phyloP scores from a whole-genome alignment of 1,140 invertebrate genomes.

The Whitmania pigra region DNA sequence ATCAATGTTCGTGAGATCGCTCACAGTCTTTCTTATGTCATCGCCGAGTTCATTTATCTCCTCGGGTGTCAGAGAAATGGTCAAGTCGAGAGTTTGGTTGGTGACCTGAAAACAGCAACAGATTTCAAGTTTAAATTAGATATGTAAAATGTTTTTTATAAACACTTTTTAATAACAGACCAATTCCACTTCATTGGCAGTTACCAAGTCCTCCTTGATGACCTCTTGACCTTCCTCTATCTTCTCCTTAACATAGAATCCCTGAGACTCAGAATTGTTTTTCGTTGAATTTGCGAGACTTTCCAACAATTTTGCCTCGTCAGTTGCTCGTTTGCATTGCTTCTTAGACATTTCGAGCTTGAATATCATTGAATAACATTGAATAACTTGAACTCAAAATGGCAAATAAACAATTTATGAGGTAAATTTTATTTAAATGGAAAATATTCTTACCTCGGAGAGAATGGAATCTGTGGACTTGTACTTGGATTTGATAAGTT shows the following conservation, averaged over 20 bases:
- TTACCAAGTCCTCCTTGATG: background rate
- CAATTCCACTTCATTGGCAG: background rate
- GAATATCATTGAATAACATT: too few species aligned
- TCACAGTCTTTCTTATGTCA: conserved; percentile 70
- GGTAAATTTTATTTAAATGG: too few species aligned
- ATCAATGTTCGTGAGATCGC: conserved; percentile 74
- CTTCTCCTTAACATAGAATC: background rate
- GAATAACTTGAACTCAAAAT: too few species aligned
- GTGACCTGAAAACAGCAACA: conserved; percentile 28
- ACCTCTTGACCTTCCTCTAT: background rate
- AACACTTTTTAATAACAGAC: background rate
- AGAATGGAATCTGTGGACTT: conserved; percentile 47
- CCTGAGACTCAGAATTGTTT: background rate
- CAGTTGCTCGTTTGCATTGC: too few species aligned
- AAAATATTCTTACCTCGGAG: too few species aligned
- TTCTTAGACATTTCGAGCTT: too few species aligned
- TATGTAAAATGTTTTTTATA: background rate
- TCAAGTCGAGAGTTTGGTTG: conserved; percentile 48
- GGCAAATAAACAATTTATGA: too few species aligned
- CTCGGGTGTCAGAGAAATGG: conserved; percentile 62
- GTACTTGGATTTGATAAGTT: conserved; percentile 65
- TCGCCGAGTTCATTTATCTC: conserved; percentile 69
- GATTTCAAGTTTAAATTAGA: too few species aligned
- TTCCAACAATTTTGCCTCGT: too few species aligned
- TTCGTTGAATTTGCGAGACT: background rate